These are phyloP conservation scores for Pampus argenteus DNA, from an alignment of 2,797 vertebrate species.

Conservation along the genomic window DNA sequence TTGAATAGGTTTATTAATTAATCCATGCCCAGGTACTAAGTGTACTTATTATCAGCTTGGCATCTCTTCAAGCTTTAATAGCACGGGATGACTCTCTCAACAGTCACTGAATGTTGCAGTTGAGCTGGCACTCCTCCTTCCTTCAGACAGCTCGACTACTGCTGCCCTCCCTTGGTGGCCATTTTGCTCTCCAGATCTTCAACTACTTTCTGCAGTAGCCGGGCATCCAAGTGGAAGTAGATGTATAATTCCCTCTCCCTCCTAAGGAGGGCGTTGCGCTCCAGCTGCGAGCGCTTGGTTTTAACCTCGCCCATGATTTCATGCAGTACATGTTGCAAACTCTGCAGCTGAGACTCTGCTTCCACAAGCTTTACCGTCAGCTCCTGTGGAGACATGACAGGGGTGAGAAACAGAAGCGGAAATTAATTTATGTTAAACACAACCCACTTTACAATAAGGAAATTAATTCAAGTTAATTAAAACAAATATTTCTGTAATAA, in stretches of 20 bases:
- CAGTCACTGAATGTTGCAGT: background rate
- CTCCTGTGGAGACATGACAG: slow-evolving; percentile 79
- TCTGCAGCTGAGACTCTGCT: slow-evolving; percentile 84
- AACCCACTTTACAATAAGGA: background rate
- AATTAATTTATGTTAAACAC: background rate
- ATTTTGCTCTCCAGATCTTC: slow-evolving; percentile 87
- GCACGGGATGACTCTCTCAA: background rate
- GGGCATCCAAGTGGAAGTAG: slow-evolving; percentile 89
- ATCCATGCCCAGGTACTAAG: background rate
- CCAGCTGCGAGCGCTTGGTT: slow-evolving; percentile 86
- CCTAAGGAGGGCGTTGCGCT: slow-evolving; percentile 83
- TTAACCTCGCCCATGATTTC: slow-evolving; percentile 89
- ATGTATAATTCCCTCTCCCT: slow-evolving; percentile 91
- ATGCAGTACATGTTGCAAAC: slow-evolving; percentile 85
- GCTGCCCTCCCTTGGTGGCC: slow-evolving; percentile 41
- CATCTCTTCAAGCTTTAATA: slow-evolving; percentile 3
- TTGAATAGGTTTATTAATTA: background rate
- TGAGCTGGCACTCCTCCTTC: background rate
- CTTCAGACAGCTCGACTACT: slow-evolving; percentile 6
- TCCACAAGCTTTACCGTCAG: slow-evolving; percentile 84
- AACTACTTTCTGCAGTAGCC: slow-evolving; percentile 86
- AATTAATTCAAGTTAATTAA: background rate
- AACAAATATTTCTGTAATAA: background rate
- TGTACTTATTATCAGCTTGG: background rate
- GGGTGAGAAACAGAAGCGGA: slow-evolving; percentile 2